These are phyloP conservation scores for Pseudochirops cupreus DNA, from an alignment of 2,797 vertebrate genomes.

Conservation along the genomic window DNA sequence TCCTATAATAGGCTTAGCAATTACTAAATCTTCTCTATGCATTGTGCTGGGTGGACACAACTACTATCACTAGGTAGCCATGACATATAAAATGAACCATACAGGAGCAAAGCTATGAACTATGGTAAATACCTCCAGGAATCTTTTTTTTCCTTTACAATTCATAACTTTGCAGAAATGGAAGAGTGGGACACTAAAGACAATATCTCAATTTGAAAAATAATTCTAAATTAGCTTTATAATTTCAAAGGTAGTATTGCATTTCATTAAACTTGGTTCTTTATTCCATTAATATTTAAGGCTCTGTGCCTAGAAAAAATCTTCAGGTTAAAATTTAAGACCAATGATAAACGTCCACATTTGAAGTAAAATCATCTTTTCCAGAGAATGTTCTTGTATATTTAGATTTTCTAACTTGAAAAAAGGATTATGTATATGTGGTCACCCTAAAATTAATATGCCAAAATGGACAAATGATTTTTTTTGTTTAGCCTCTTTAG, in stretches of 20 bases:
- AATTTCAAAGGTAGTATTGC: slow-evolving; percentile 11
- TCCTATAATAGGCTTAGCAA: background rate
- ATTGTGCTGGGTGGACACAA: background rate
- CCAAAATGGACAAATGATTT: background rate
- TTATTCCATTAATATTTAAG: background rate
- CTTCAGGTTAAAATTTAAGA: background rate
- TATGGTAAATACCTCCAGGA: too few species aligned
- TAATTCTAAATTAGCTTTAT: background rate
- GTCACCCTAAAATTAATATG: background rate
- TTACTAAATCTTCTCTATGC: background rate
- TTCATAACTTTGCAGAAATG: background rate
- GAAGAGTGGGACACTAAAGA: background rate
- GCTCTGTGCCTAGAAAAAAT: background rate
- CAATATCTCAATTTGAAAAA: background rate
- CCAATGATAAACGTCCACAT: background rate
- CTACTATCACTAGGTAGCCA: background rate
- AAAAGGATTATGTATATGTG: background rate
- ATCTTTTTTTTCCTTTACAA: background rate
- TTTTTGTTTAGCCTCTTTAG: background rate
- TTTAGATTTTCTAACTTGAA: slow-evolving; percentile 27
- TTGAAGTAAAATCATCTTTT: background rate
- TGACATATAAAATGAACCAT: background rate
- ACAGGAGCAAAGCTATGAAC: background rate
- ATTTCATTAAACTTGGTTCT: background rate
- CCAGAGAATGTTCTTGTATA: background rate